phyloP scores from a whole-genome alignment of 2,888 invertebrate species.

The Agriopis marginaria region DNA sequence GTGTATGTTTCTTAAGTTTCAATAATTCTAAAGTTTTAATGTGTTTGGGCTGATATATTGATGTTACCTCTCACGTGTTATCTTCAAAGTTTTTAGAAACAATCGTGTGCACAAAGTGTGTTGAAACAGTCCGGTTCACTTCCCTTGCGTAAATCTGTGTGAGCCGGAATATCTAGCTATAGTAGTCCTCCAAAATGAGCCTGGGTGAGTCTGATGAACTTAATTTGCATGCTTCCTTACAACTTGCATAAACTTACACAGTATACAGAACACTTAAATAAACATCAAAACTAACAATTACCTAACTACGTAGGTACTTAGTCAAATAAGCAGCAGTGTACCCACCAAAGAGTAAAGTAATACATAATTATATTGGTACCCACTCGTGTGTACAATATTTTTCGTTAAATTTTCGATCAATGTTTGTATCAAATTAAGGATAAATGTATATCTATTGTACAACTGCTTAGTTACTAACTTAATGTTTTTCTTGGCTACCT shows the following conservation, averaged over 20 bases:
- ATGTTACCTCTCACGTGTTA: neutral
- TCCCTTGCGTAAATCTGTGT: slow-evolving; percentile 23
- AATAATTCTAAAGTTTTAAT: neutral
- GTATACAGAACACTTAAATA: neutral
- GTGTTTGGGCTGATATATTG: neutral
- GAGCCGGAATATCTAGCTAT: slow-evolving; percentile 8
- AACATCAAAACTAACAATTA: neutral
- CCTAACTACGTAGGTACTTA: no score
- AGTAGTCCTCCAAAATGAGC: slow-evolving; percentile 47
- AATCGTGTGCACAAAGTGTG: neutral
- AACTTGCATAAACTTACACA: neutral
- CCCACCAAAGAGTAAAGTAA: no score
- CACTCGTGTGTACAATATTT: no score
- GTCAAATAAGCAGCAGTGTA: no score
- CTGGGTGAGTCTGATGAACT: slow-evolving; percentile 49
- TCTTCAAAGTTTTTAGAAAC: neutral
- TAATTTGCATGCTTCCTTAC: slow-evolving; percentile 11
- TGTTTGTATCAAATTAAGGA: no score
- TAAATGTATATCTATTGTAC: no score
- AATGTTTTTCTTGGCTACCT: no score
- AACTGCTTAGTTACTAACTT: no score
- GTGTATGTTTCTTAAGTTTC: slow-evolving; percentile 8
- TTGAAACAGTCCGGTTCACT: slow-evolving; percentile 25
- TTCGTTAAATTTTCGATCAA: no score
- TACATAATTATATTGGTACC: no score